Evolutionary conservation across 2,797 vertebrate genomes (phyloP).

Genomic region (Oryzias dopingdopingensis): DNA sequence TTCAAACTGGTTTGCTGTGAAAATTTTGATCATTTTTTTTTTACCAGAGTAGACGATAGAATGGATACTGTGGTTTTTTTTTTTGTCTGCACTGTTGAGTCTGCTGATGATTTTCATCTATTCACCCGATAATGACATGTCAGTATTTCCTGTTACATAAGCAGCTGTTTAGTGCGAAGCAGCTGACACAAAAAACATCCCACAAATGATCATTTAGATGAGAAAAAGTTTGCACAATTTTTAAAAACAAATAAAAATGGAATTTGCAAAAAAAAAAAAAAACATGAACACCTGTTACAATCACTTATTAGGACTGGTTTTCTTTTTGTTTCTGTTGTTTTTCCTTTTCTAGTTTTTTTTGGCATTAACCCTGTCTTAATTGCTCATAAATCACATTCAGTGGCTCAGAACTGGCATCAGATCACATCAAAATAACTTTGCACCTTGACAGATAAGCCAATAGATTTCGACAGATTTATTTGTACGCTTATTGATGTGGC

Average conservation of each 20-base stretch:
- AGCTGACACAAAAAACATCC: background rate
- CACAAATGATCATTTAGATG: background rate
- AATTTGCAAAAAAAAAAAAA: background rate
- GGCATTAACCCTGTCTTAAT: conserved; percentile 41
- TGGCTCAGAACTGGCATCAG: conserved; percentile 52
- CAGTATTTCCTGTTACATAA: background rate
- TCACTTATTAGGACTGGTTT: conserved; percentile 5
- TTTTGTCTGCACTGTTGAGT: background rate
- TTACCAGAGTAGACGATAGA: background rate
- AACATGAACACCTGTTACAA: background rate
- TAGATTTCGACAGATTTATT: conserved; percentile 55
- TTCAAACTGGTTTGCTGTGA: background rate
- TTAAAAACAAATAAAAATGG: background rate
- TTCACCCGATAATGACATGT: background rate
- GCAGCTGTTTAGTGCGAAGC: background rate
- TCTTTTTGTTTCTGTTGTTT: no score
- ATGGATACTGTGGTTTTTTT: background rate
- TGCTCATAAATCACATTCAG: conserved; percentile 27
- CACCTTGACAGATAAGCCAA: conserved; percentile 50
- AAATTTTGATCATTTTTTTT: background rate
- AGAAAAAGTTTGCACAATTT: background rate
- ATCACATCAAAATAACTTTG: conserved; percentile 63
- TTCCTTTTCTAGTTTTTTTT: conserved; percentile 7
- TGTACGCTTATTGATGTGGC: conserved; percentile 32
- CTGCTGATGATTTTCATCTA: background rate